A percentile compares a stretch with the other conserved stretches of the same genome.
These are phyloP conservation scores for Acyrthosiphon pisum DNA, from an alignment of 1,140 invertebrate genomes.

Conservation along the genomic window DNA sequence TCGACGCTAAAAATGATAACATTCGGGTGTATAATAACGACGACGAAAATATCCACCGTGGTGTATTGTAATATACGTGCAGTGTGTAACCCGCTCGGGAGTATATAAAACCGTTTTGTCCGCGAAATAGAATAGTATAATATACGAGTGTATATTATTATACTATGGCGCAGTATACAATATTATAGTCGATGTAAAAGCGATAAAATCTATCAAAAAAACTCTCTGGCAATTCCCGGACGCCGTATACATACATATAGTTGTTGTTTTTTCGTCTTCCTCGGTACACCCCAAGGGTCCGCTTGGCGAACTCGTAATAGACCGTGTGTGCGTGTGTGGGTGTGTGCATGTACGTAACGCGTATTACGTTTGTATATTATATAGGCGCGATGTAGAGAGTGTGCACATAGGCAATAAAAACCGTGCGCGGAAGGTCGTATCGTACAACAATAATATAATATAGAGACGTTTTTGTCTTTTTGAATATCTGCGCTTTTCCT, in stretches of 20 bases:
- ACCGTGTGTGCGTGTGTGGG: not conserved
- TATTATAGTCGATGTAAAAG: slow-evolving; percentile 41
- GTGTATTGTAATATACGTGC: not conserved
- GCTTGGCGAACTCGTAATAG: slow-evolving; percentile 49
- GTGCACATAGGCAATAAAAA: slow-evolving; percentile 41
- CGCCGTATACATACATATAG: too few species aligned
- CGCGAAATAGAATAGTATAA: slow-evolving; percentile 10
- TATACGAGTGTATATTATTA: not conserved
- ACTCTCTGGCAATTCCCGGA: slow-evolving; percentile 35
- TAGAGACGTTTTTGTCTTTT: slow-evolving; percentile 43
- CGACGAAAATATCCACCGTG: not conserved
- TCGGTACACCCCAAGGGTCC: slow-evolving; percentile 35
- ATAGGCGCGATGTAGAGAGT: not conserved
- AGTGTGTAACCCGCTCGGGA: not conserved
- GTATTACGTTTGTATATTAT: not conserved
- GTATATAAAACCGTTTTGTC: slow-evolving; percentile 50
- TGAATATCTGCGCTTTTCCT: not conserved
- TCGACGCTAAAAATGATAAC: not conserved
- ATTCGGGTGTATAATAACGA: slow-evolving; percentile 3
- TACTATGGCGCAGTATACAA: not conserved
- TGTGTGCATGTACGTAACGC: not conserved
- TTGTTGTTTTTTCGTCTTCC: not conserved
- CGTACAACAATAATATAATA: not conserved
- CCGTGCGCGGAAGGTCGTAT: slow-evolving; percentile 22
- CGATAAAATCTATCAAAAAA: slow-evolving; percentile 56